Base-by-base conservation (phyloP, 2,888 invertebrate species). In the Xestia c-nigrum region DNA sequence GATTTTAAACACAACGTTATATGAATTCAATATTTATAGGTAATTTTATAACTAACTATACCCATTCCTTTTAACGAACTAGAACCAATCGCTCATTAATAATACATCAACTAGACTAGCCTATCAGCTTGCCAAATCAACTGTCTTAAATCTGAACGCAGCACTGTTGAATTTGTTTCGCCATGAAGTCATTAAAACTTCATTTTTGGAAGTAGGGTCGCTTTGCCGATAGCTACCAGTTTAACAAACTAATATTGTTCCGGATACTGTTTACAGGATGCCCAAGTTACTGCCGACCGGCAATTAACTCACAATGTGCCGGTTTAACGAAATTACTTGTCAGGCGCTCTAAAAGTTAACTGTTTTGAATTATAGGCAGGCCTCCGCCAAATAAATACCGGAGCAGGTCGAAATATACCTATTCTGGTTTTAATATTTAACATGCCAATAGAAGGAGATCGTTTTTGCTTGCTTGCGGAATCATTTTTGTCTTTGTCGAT, bases 181-280 rank as follows among this genome's bases (percentile, higher is more conserved):
- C 84, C 69, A 81, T 88, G 83, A 87, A 89, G 89, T 91, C 90
- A 92, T 94, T 93, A 92, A 92, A 94, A 94, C 92, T 94, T 87
- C 89, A 82, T 91, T 92, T 92, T 80, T 84, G 80, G 67, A 78
- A 85, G 84, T 80, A 87, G 85, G 85, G 86, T 88, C 75, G 68
- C 81, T 40, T 65, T 72, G 79, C 76, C 80, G 84, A 90, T 90
- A 81, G 76, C 85, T 85, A 73, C 81, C 83, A 65, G 81, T 88
- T 83, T 75, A 80, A 81, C 85, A 87, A 83, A 89, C 86, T 90
- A 90, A 90, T 89, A 88, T 88, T 86, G 85, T 87, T 83, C 73
- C 71, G 67, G 73, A 72, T 72, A 81, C 81, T 83, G 82, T 88
- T 87, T 80, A 77, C 59, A 67, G 72, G 69, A 64, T 63, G 66